A percentile compares a stretch with the other conserved stretches of the same genome.
Conservation (phyloP, 1,140 invertebrate species). For the Neodiprion pinetum region DNA sequence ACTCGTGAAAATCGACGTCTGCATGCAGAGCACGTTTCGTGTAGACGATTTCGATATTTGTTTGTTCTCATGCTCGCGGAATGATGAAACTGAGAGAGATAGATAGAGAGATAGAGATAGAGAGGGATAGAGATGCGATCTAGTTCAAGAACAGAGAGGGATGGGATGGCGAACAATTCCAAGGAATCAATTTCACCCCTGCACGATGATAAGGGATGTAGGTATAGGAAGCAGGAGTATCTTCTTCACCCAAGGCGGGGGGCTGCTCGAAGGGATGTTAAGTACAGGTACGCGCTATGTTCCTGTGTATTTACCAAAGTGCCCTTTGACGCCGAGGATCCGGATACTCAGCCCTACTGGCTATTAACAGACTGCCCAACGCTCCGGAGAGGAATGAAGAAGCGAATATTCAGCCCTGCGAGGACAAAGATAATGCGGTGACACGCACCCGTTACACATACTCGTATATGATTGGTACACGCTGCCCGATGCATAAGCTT, state of each 20-base stretch:
- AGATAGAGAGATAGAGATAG: conserved; percentile 13
- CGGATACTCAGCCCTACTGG: no score
- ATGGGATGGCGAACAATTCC: not conserved
- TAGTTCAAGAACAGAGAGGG: not conserved
- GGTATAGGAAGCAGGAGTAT: no score
- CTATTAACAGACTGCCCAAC: not conserved
- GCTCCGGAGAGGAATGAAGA: not conserved
- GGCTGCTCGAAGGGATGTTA: no score
- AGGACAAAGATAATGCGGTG: no score
- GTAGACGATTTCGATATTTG: not conserved
- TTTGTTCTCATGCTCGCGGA: conserved; percentile 8
- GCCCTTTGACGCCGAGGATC: no score
- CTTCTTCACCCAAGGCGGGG: no score
- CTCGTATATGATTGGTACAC: no score
- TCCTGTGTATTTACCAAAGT: no score
- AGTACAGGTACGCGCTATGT: no score
- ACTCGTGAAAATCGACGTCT: not conserved
- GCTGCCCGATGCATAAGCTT: not conserved
- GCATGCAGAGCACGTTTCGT: not conserved
- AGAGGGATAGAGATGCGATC: conserved; percentile 17
- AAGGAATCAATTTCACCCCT: conserved; percentile 4
- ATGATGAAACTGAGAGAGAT: conserved; percentile 17
- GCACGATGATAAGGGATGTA: not conserved
- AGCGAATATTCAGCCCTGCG: not conserved
- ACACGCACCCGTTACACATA: no score